These are phyloP conservation scores for Diglossa cyanea DNA, from an alignment of 2,797 vertebrate species.

Conservation along the genomic window DNA sequence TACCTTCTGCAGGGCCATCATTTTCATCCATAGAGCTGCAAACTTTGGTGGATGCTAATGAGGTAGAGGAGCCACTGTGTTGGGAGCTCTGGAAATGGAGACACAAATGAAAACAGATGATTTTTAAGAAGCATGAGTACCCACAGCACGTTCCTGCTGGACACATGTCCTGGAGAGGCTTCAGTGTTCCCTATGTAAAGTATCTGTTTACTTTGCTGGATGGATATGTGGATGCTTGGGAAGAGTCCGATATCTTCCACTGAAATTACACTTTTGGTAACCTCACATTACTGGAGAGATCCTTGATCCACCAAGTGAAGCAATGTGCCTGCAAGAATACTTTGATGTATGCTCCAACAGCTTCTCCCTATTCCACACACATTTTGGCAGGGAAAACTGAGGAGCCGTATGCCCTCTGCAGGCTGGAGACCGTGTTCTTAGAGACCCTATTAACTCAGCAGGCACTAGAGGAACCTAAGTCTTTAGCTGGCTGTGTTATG, in stretches of 20 bases:
- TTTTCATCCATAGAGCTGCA: constrained; percentile 98
- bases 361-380: background rate
- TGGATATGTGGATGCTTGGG: background rate
- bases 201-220: background rate
- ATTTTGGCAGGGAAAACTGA: background rate
- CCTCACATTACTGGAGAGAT: background rate
- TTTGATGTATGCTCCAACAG: background rate
- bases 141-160: background rate
- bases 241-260: background rate
- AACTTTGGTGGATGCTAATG: constrained; percentile 95
- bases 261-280: background rate
- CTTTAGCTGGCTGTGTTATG: background rate
- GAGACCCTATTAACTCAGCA: background rate
- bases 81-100: constrained; percentile 87
- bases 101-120: constrained; percentile 48
- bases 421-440: background rate
- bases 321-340: background rate
- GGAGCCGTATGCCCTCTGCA: constrained; percentile 19
- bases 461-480: background rate
- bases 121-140: constrained; percentile 7
- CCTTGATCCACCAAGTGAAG: background rate
- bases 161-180: background rate
- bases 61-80: constrained; percentile 94
- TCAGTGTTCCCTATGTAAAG: background rate
- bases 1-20: constrained; percentile 89